Conservation (phyloP, 2,888 invertebrate species). For the Hesperia comma region DNA sequence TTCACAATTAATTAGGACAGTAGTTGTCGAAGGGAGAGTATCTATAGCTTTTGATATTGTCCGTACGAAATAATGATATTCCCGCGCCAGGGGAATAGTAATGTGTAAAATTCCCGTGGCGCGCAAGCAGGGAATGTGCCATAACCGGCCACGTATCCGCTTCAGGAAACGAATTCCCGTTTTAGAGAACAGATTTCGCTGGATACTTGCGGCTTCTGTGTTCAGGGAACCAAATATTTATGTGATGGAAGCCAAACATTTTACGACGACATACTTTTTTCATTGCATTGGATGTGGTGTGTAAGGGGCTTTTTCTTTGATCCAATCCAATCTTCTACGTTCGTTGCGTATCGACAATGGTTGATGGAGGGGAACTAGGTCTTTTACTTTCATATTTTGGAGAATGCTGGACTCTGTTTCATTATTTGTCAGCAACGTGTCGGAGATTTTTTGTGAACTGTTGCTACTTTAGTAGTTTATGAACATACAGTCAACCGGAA, state of each 20-base stretch:
- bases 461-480: too few species aligned
- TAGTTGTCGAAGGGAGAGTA: conserved; percentile 59
- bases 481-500: too few species aligned
- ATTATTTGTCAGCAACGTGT: too few species aligned
- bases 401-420: too few species aligned
- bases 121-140: conserved; percentile 47
- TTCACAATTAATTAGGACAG: conserved; percentile 1
- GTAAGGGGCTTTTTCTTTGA: too few species aligned
- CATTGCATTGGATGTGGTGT: too few species aligned
- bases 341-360: too few species aligned
- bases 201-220: background rate
- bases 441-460: too few species aligned
- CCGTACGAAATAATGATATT: conserved; percentile 68
- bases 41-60: conserved; percentile 62
- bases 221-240: conserved; percentile 1
- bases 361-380: too few species aligned
- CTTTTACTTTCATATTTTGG: too few species aligned
- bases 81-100: conserved; percentile 64
- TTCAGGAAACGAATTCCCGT: conserved; percentile 2
- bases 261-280: background rate
- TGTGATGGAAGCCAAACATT: background rate
- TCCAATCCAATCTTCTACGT: too few species aligned
- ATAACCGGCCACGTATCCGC: conserved; percentile 13
- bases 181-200: background rate
- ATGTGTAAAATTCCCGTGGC: conserved; percentile 52